phyloP scores from a whole-genome alignment of 2,113 vertebrate species.

The Bujurquina vittata region DNA sequence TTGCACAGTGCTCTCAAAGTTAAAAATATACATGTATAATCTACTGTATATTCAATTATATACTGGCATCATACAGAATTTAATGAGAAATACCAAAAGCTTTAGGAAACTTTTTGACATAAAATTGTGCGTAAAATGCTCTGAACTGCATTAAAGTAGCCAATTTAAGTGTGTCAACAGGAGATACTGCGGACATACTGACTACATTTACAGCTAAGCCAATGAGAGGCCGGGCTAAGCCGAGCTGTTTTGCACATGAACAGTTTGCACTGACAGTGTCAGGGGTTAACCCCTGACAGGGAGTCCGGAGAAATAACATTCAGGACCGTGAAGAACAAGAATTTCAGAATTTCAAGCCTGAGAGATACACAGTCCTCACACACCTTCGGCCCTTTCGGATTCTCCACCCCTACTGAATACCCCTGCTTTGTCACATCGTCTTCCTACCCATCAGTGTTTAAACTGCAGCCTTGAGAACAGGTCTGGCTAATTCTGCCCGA shows the following conservation, averaged over 20 bases:
- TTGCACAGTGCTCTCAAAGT: neutral
- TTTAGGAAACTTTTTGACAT: neutral
- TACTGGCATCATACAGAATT: neutral
- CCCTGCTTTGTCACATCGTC: slow-evolving; percentile 35
- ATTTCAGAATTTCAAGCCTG: slow-evolving; percentile 31
- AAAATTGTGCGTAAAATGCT: slow-evolving; percentile 24
- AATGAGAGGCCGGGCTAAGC: slow-evolving; percentile 35
- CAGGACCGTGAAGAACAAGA: slow-evolving; percentile 45
- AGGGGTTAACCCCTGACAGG: slow-evolving; percentile 55
- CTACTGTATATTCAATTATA: neutral
- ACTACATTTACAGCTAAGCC: slow-evolving; percentile 37
- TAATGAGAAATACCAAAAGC: neutral
- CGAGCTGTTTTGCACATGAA: slow-evolving; percentile 50
- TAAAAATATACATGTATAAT: neutral
- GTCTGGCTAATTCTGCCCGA: slow-evolving; percentile 75
- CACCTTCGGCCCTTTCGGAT: slow-evolving; percentile 19
- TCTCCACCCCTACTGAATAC: slow-evolving; percentile 30
- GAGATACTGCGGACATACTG: slow-evolving; percentile 31
- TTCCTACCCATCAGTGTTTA: slow-evolving; percentile 70
- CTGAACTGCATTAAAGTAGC: slow-evolving; percentile 26
- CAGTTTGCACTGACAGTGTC: slow-evolving; percentile 27
- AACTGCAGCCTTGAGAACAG: slow-evolving; percentile 65
- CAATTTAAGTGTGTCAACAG: slow-evolving; percentile 49
- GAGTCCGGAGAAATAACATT: slow-evolving; percentile 40
- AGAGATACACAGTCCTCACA: slow-evolving; percentile 18